Evolutionary conservation across 2,113 vertebrate species (phyloP).

Genomic region (Hippocampus abdominalis): DNA sequence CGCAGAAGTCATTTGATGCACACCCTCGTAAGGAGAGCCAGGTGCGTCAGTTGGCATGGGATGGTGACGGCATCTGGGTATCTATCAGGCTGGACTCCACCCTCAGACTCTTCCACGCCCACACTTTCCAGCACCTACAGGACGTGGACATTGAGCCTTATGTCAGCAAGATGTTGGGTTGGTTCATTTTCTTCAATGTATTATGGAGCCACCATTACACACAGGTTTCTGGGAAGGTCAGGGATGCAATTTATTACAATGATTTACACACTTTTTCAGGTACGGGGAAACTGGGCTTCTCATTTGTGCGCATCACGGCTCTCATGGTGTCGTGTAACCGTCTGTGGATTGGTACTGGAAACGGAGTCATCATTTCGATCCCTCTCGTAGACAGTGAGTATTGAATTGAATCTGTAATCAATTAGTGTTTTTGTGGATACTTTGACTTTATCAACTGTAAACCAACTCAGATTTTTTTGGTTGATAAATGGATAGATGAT

Average conservation of each 20-base stretch:
- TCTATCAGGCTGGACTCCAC: conserved; percentile 97
- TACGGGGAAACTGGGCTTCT: conserved; percentile 96
- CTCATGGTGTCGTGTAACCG: conserved; percentile 90
- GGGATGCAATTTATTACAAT: background rate
- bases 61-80: conserved; percentile 96
- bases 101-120: conserved; percentile 91
- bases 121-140: conserved; percentile 94
- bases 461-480: no score
- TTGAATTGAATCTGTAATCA: background rate
- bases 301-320: conserved; percentile 94
- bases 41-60: conserved; percentile 95
- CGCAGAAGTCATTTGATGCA: conserved; percentile 92
- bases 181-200: background rate
- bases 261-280: conserved; percentile 61
- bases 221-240: background rate
- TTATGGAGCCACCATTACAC: background rate
- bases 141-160: conserved; percentile 98
- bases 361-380: conserved; percentile 97
- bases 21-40: conserved; percentile 96
- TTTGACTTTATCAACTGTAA: no score
- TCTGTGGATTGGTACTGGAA: conserved; percentile 96
- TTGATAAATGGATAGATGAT: no score
- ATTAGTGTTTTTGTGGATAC: no score
- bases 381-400: conserved; percentile 72
- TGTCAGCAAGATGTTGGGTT: conserved; percentile 99